Base-by-base conservation (phyloP, 2,888 invertebrate genomes). In the Lutraria lutraria region DNA sequence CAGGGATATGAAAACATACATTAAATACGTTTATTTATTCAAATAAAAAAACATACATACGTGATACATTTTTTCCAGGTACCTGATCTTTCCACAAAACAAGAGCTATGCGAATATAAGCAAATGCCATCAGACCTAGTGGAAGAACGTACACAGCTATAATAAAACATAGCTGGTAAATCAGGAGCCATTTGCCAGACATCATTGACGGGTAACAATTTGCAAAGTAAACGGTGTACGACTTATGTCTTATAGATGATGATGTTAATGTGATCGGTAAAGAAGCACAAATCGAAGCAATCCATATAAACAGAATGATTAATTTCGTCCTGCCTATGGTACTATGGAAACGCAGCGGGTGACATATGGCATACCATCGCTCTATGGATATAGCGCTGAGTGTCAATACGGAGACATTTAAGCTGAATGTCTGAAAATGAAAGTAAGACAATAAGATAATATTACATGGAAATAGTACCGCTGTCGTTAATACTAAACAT, bases 341-440 rank as follows among this genome's bases (percentile, higher is more conserved):
- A 31, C 98, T 98, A 96, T 98, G 98, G 97, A 99, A 98, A 96
- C 98, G 98, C 93, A 99, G 97, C 8, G 98, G 99, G 96, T 98
- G 98, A 97, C 98, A 99, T 96, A 99, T 99, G 93, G 99, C 99
- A 97, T 98, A 98, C 98, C 98, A 99, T 94, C 99, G 98, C 97
- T 99, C 99, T 95, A 99, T 97, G 0, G 99, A 98, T 97, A 99
- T 99, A 97, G 98, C 98, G n/a, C 98, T 98, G 95, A 99, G 97
- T 15, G 99, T 99, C 95, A 99, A 97, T 79, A 99, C 98, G 2
- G 98, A 99, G 93, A 99, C 99, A 52, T 98, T 98, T 92, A 99
- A 98, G 0, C 98, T 98, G n/a, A 99, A 98, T 16, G 98, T 98
- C 99, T 99, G 98, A 10, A 98, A 93, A 43, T 31, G 87, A 68